A percentile compares a stretch with the other conserved stretches of the same genome.
These are phyloP conservation scores for Melanotaenia duboulayi DNA, from an alignment of 2,113 vertebrate species.

Conservation along the genomic window DNA sequence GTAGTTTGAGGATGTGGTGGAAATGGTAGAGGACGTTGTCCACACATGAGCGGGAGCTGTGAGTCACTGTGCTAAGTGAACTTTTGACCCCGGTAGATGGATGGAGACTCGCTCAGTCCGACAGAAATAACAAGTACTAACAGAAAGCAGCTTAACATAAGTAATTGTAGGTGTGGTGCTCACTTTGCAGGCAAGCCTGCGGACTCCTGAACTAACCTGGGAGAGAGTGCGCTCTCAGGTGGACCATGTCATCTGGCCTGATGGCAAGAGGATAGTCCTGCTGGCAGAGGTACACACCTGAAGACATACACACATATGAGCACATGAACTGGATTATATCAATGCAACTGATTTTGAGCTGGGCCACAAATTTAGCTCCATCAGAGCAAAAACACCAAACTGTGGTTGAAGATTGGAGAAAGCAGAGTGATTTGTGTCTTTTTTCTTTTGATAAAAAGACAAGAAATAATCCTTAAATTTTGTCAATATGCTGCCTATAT, in stretches of 20 bases:
- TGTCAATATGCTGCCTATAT: too few species aligned
- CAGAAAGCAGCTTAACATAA: not conserved
- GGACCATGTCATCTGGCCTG: slow-evolving; percentile 98
- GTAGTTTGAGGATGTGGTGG: not conserved
- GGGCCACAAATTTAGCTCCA: too few species aligned
- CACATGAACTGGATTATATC: too few species aligned
- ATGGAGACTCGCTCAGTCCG: not conserved
- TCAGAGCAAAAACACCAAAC: too few species aligned
- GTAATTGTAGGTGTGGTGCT: not conserved
- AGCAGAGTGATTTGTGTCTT: too few species aligned
- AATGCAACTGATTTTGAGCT: too few species aligned
- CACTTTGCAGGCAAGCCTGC: slow-evolving; percentile 89
- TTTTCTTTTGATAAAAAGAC: too few species aligned
- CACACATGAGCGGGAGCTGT: slow-evolving; percentile 13
- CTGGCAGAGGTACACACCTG: slow-evolving; percentile 90
- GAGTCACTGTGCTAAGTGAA: not conserved
- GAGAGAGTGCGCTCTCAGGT: slow-evolving; percentile 97
- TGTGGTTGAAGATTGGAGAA: too few species aligned
- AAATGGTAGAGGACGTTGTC: not conserved
- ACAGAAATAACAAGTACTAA: too few species aligned
- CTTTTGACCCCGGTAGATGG: too few species aligned
- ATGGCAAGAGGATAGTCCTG: slow-evolving; percentile 96
- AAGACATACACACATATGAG: not conserved
- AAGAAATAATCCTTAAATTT: too few species aligned
- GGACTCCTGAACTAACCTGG: slow-evolving; percentile 97